Evolutionary conservation across 2,888 invertebrate genomes (phyloP).

Genomic region (Panzeria rudis): DNA sequence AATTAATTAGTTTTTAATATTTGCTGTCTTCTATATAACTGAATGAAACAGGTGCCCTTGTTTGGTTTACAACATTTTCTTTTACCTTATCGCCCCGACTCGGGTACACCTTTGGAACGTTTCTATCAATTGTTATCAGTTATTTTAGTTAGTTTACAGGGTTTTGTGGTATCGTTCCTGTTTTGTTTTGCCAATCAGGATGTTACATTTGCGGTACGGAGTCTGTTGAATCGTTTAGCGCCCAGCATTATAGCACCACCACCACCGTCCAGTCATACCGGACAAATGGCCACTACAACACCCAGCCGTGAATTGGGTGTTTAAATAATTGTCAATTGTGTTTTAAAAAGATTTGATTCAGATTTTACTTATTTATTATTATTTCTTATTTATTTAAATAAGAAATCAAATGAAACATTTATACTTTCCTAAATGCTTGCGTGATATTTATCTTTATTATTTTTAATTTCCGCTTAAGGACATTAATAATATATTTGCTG

Average conservation of each 20-base stretch:
- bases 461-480: neutral
- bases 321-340: slow-evolving; percentile 73
- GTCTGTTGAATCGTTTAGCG: slow-evolving; percentile 83
- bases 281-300: slow-evolving; percentile 83
- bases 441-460: too few relatives aligned
- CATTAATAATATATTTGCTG: too few relatives aligned
- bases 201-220: slow-evolving; percentile 85
- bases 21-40: slow-evolving; percentile 21
- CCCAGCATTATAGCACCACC: slow-evolving; percentile 80
- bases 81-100: slow-evolving; percentile 87
- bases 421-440: neutral
- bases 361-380: neutral
- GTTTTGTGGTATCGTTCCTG: slow-evolving; percentile 88
- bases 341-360: neutral
- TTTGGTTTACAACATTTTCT: slow-evolving; percentile 90
- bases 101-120: slow-evolving; percentile 85
- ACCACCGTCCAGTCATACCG: slow-evolving; percentile 82
- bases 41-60: slow-evolving; percentile 86
- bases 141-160: slow-evolving; percentile 89
- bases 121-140: slow-evolving; percentile 88
- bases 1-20: slow-evolving; percentile 1
- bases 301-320: slow-evolving; percentile 83
- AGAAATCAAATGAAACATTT: neutral
- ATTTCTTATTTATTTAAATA: neutral
- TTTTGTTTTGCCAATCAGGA: slow-evolving; percentile 92